Evolutionary conservation across 2,797 vertebrate genomes (phyloP).

Genomic region (Coracias cyanogaster): DNA sequence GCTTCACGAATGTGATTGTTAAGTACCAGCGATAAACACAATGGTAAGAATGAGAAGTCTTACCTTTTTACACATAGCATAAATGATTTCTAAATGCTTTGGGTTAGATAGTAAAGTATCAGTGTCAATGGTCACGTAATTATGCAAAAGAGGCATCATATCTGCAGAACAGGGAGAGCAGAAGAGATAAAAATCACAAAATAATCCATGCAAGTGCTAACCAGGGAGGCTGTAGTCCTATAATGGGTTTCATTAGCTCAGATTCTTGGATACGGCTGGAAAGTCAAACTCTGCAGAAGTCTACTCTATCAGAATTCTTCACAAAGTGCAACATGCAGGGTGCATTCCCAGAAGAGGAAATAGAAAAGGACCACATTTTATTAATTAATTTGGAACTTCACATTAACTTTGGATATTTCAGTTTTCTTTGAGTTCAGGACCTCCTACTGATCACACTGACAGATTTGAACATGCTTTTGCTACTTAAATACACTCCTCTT

Average conservation of each 20-base stretch:
- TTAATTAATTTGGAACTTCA: neutral
- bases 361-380: neutral
- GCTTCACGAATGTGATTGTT: neutral
- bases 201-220: neutral
- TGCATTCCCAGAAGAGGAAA: neutral
- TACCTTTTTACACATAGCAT: constrained; percentile 98
- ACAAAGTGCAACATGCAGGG: neutral
- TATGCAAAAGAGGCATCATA: constrained; percentile 99
- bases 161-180: constrained; percentile 78
- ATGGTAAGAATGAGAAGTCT: neutral
- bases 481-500: neutral
- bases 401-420: neutral
- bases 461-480: neutral
- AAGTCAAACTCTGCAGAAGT: neutral
- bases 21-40: neutral
- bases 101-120: constrained; percentile 91
- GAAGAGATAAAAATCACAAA: constrained; percentile 3
- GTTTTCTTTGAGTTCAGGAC: neutral
- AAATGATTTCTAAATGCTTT: constrained; percentile 95
- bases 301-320: neutral
- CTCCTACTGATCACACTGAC: neutral
- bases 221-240: neutral
- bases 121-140: constrained; percentile 96
- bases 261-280: neutral
- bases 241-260: neutral